phyloP scores from a whole-genome alignment of 2,113 vertebrate species.

The Lonchura striata region DNA sequence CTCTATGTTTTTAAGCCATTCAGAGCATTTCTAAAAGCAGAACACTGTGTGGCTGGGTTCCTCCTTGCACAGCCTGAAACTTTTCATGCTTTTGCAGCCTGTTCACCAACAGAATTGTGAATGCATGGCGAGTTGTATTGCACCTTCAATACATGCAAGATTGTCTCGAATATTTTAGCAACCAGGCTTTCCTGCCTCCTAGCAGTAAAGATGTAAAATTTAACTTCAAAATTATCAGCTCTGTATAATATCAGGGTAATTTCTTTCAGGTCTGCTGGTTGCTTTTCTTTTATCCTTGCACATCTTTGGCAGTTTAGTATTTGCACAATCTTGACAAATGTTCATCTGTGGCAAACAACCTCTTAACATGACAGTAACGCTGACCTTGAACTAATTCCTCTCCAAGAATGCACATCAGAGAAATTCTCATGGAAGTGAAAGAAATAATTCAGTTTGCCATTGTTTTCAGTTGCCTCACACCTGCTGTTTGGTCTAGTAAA shows the following conservation, averaged over 20 bases:
- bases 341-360: neutral
- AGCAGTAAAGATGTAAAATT: neutral
- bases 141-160: neutral
- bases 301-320: neutral
- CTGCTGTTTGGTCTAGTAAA: constrained; percentile 49
- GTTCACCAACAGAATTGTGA: neutral
- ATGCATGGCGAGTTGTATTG: rapidly evolving
- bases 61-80: neutral
- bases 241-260: neutral
- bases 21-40: neutral
- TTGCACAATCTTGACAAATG: constrained; percentile 12
- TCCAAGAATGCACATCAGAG: constrained; percentile 31
- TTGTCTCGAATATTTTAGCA: neutral
- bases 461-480: constrained; percentile 60
- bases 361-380: neutral
- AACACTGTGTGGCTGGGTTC: neutral
- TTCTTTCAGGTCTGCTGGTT: neutral
- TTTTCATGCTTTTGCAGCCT: neutral
- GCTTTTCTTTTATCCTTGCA: neutral
- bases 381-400: constrained; percentile 32
- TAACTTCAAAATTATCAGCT: neutral
- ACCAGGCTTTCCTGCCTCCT: neutral
- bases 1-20: neutral
- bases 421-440: neutral
- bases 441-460: constrained; percentile 1